Evolutionary conservation across 30 jellyfish, hydroid and myxozoan genomes (phyloP).

Genomic region (Hydractinia echinata): DNA sequence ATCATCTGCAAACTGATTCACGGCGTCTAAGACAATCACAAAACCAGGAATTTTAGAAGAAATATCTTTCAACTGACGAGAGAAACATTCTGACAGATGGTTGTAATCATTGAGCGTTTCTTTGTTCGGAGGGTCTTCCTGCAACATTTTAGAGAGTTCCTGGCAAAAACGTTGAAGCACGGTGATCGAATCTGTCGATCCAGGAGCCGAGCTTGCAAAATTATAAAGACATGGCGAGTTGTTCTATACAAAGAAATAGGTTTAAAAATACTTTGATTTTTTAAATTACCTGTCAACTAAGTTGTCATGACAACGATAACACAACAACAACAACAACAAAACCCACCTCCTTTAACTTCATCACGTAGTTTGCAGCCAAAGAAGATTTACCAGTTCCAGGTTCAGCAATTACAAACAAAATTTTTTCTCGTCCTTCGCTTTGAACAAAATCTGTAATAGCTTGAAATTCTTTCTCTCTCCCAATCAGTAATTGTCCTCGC

Average conservation of each 20-base stretch:
- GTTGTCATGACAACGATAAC: not conserved
- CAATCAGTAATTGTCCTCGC: constrained; percentile 61
- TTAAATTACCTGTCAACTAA: not conserved
- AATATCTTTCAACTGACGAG: constrained; percentile 20
- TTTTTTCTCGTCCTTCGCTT: not conserved
- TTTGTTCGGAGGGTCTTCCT: constrained; percentile 3
- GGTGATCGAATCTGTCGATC: constrained; percentile 49
- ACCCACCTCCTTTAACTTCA: constrained; percentile 21
- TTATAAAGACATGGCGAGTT: constrained; percentile 46
- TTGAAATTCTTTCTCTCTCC: constrained; percentile 56
- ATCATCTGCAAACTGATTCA: constrained; percentile 56
- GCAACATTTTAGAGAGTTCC: constrained; percentile 17
- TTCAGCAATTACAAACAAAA: constrained; percentile 51
- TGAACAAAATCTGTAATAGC: constrained; percentile 33
- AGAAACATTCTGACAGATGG: constrained; percentile 13
- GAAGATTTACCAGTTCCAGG: constrained; percentile 93
- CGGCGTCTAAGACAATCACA: constrained; percentile 61
- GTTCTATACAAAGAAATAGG: constrained; percentile 22
- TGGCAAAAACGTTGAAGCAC: constrained; percentile 37
- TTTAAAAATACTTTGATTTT: not conserved
- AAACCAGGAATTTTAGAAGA: constrained; percentile 15
- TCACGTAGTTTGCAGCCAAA: constrained; percentile 54
- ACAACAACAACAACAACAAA: not conserved
- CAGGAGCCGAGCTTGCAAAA: constrained; percentile 79
- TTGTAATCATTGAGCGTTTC: constrained; percentile 25